Evolutionary conservation across 2,113 vertebrate genomes (phyloP).

Genomic region (Pituophis catenifer): DNA sequence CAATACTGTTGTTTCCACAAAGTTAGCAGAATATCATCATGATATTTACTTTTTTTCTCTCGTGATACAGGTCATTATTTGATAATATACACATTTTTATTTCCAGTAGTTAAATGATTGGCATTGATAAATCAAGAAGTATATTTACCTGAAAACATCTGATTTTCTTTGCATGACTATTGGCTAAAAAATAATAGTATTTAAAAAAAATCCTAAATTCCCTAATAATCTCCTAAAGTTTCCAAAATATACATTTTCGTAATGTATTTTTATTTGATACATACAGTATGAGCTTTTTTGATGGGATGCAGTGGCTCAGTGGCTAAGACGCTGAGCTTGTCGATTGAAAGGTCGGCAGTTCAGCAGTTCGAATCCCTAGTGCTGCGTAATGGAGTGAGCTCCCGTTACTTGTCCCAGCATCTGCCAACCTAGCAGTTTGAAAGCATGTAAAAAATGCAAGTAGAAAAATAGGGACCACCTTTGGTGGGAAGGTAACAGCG

Average conservation of each 20-base stretch:
- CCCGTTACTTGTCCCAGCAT: too few species aligned
- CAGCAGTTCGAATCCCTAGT: too few species aligned
- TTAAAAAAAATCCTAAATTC: not conserved
- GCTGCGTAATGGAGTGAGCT: too few species aligned
- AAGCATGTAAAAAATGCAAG: too few species aligned
- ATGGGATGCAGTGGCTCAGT: too few species aligned
- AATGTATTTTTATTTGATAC: not conserved
- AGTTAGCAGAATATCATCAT: not conserved
- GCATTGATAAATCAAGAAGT: not conserved
- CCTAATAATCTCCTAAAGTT: not conserved
- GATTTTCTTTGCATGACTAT: not conserved
- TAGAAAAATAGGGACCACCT: too few species aligned
- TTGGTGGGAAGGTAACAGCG: too few species aligned
- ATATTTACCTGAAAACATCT: not conserved
- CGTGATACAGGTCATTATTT: not conserved
- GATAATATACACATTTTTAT: constrained; percentile 11
- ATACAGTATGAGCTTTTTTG: too few species aligned
- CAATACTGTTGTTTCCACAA: not conserved
- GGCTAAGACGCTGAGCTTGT: too few species aligned
- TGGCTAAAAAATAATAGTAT: not conserved
- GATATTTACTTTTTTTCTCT: not conserved
- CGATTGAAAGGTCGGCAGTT: too few species aligned
- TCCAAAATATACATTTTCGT: not conserved
- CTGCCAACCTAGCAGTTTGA: too few species aligned
- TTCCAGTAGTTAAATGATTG: constrained; percentile 7